Evolutionary conservation across 2,113 vertebrate species (phyloP).

Genomic region (Todiramphus saurophagus): DNA sequence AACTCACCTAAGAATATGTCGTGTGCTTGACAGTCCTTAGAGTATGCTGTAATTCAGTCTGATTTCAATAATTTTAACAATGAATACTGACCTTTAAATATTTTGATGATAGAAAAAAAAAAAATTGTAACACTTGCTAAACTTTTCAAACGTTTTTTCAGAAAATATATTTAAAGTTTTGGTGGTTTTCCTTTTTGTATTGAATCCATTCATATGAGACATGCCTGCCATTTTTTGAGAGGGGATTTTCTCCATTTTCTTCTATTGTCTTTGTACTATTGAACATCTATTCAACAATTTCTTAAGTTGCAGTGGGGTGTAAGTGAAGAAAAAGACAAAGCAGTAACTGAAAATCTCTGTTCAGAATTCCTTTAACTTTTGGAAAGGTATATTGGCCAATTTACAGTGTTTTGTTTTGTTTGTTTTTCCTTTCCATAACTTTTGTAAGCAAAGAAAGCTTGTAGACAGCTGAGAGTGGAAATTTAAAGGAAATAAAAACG

Average conservation of each 20-base stretch:
- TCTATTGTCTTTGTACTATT: background rate
- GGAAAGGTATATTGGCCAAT: background rate
- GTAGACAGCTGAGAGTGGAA: background rate
- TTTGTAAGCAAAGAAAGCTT: background rate
- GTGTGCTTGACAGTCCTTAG: background rate
- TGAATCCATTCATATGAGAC: background rate
- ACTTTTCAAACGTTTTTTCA: background rate
- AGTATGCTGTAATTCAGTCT: background rate
- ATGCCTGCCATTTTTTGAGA: background rate
- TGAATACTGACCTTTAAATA: background rate
- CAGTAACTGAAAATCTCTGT: background rate
- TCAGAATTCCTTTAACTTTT: background rate
- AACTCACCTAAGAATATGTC: background rate
- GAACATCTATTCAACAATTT: background rate
- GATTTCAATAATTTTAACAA: background rate
- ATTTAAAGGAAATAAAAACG: background rate
- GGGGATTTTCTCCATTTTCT: rapidly evolving
- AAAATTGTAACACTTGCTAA: background rate
- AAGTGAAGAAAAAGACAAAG: background rate
- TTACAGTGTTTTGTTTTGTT: background rate
- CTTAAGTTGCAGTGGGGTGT: background rate
- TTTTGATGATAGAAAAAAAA: background rate
- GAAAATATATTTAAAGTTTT: background rate
- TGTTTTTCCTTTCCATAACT: background rate
- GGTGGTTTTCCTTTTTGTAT: background rate